These are phyloP conservation scores for Dynastes hyllus DNA, from an alignment of 2,888 invertebrate species.

Conservation along the genomic window DNA sequence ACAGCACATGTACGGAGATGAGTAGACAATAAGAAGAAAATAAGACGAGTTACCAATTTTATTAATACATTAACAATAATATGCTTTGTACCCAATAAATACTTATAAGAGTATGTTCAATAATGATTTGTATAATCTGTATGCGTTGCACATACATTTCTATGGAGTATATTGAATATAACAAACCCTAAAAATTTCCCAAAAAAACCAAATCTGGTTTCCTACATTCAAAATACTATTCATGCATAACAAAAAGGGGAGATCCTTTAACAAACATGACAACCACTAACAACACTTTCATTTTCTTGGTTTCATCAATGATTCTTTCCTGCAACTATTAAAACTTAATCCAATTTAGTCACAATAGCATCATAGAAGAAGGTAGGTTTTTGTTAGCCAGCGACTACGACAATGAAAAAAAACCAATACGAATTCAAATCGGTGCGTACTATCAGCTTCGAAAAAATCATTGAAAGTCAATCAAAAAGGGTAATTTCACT, in stretches of 20 bases:
- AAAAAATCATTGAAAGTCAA: constrained; percentile 54
- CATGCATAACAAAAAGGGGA: neutral
- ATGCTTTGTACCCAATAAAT: too few species aligned
- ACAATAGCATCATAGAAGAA: constrained; percentile 25
- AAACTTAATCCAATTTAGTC: constrained; percentile 41
- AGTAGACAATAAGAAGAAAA: too few species aligned
- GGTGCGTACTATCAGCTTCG: constrained; percentile 26
- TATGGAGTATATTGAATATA: neutral
- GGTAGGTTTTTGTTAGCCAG: constrained; percentile 31
- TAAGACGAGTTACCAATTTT: too few species aligned
- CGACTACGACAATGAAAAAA: constrained; percentile 41
- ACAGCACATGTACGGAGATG: too few species aligned
- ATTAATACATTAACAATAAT: too few species aligned
- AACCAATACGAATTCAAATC: constrained; percentile 44
- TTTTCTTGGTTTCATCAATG: constrained; percentile 28
- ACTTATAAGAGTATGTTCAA: neutral
- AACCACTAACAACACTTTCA: constrained; percentile 2
- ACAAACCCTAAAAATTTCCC: too few species aligned
- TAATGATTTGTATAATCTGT: neutral
- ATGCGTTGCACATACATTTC: neutral
- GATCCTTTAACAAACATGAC: neutral
- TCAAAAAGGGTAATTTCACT: constrained; percentile 61
- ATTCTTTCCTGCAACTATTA: constrained; percentile 22
- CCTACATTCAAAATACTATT: neutral
- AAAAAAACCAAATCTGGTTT: too few species aligned